A percentile compares a stretch with the other conserved stretches of the same genome.
phyloP scores from a whole-genome alignment of 2,797 vertebrate species.

The Tiaroga cobitis region DNA sequence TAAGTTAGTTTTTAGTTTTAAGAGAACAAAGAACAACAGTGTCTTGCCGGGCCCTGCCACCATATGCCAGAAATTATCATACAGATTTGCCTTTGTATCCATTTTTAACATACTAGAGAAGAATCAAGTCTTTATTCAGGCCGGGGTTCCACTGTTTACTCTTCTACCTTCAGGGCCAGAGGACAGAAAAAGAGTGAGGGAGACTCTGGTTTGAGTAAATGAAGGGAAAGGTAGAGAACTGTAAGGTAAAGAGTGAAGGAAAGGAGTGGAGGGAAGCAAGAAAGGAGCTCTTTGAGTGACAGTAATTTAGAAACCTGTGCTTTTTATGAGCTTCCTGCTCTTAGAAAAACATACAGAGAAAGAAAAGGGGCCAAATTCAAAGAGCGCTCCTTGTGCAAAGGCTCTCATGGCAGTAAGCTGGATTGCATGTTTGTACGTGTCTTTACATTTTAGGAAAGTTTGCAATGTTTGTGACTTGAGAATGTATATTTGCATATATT shows the following conservation, averaged over 20 bases:
- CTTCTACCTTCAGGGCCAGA: constrained; percentile 76
- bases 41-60: constrained; percentile 69
- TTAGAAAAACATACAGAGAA: constrained; percentile 75
- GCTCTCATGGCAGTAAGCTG: constrained; percentile 43
- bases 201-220: constrained; percentile 39
- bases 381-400: constrained; percentile 69
- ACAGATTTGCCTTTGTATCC: constrained; percentile 86
- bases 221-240: constrained; percentile 45
- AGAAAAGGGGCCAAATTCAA: constrained; percentile 68
- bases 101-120: constrained; percentile 82
- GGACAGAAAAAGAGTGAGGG: constrained; percentile 58
- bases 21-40: constrained; percentile 81
- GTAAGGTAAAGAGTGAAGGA: constrained; percentile 45
- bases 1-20: constrained; percentile 37
- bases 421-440: constrained; percentile 47
- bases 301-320: constrained; percentile 76
- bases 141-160: constrained; percentile 79
- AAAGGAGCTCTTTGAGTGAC: constrained; percentile 82
- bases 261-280: constrained; percentile 61
- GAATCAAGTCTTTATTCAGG: constrained; percentile 82
- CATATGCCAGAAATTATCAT: constrained; percentile 85
- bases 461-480: neutral
- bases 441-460: constrained; percentile 12
- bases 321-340: constrained; percentile 77
- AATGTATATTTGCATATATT: neutral